Percentiles rank a stretch among this genome's conserved stretches.
phyloP scores from a whole-genome alignment of 2,888 invertebrate genomes.

The Eupithecia inturbata region DNA sequence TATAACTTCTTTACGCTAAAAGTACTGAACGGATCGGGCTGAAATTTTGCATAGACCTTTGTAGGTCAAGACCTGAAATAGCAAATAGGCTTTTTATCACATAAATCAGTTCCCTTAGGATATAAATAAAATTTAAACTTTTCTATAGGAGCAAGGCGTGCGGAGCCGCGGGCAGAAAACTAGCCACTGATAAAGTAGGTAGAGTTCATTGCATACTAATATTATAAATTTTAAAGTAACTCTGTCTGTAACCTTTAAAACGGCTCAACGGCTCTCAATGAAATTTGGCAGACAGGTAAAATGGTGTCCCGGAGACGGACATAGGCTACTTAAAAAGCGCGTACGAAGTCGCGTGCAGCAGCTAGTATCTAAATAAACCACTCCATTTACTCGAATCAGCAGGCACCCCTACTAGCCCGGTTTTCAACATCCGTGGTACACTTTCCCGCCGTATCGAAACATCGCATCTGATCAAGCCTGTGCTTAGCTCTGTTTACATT shows the following conservation, averaged over 20 bases:
- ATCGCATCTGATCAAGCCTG: constrained; percentile 35
- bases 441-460: constrained; percentile 48
- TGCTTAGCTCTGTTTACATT: neutral
- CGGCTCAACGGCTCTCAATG: too few relatives aligned
- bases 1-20: neutral
- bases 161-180: neutral
- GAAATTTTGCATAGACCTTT: neutral
- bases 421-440: constrained; percentile 49
- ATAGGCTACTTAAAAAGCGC: too few relatives aligned
- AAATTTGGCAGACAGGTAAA: too few relatives aligned
- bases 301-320: too few relatives aligned
- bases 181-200: too few relatives aligned
- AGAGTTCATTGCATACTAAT: too few relatives aligned
- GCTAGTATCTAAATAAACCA: constrained; percentile 9
- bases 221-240: too few relatives aligned
- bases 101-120: neutral
- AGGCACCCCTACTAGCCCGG: constrained; percentile 47
- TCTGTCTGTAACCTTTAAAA: too few relatives aligned
- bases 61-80: neutral
- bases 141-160: neutral
- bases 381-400: constrained; percentile 45
- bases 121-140: neutral
- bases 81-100: neutral
- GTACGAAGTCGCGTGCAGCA: neutral
- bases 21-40: neutral